Conservation (phyloP, 2,797 vertebrate species). For the Cyprinodon diabolis region DNA sequence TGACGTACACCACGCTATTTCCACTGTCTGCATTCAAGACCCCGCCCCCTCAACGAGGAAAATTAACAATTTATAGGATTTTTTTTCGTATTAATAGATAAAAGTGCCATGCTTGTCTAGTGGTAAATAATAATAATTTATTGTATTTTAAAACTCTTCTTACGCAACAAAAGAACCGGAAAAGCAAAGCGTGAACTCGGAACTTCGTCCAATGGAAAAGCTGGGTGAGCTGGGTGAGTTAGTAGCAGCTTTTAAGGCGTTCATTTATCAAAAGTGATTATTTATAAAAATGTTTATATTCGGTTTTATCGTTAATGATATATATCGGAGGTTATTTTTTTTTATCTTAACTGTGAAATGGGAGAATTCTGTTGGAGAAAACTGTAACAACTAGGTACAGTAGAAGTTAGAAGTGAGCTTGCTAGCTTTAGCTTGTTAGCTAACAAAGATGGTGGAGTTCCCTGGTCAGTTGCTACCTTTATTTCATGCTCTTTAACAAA, state of each 20-base stretch:
- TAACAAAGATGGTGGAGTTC: neutral
- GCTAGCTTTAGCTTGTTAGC: constrained; percentile 61
- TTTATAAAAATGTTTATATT: neutral
- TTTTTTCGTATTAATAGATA: neutral
- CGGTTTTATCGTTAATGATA: rapidly evolving
- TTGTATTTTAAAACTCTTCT: neutral
- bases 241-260: constrained; percentile 41
- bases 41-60: neutral
- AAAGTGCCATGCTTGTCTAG: neutral
- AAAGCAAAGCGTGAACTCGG: constrained; percentile 48
- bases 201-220: constrained; percentile 56
- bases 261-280: constrained; percentile 34
- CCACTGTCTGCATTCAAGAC: too few species aligned
- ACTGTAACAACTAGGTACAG: neutral
- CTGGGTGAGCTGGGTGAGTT: constrained; percentile 29
- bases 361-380: neutral
- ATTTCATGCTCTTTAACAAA: neutral
- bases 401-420: constrained; percentile 15
- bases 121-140: neutral
- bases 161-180: neutral
- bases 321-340: rapidly evolving
- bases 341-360: neutral
- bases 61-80: neutral
- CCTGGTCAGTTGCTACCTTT: neutral
- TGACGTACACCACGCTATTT: neutral